Evolutionary conservation across 2,797 vertebrate species (phyloP).

Genomic region (Tenualosa thibaudeaui): DNA sequence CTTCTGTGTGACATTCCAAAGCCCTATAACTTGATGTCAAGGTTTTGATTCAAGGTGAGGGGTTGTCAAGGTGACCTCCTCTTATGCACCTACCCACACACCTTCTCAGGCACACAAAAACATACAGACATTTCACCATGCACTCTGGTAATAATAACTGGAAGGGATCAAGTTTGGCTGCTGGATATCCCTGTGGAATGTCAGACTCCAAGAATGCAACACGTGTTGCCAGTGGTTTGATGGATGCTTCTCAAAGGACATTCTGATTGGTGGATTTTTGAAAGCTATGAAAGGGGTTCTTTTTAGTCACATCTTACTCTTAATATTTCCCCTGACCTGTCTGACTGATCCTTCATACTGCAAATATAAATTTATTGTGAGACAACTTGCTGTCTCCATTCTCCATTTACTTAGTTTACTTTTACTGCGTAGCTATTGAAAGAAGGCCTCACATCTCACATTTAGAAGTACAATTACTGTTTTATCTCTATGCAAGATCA

Average conservation of each 20-base stretch:
- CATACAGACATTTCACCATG: background rate
- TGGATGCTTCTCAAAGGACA: background rate
- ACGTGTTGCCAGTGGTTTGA: background rate
- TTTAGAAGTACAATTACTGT: background rate
- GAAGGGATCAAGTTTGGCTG: background rate
- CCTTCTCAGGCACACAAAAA: background rate
- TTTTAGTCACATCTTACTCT: background rate
- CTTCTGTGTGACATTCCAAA: background rate
- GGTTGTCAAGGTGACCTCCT: background rate
- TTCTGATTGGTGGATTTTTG: background rate
- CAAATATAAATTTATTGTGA: background rate
- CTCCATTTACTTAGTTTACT: background rate
- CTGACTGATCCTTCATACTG: background rate
- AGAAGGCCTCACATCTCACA: background rate
- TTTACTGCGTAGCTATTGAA: background rate
- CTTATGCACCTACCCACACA: background rate
- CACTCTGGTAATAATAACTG: background rate
- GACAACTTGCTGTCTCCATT: background rate
- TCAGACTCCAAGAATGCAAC: background rate
- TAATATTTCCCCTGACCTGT: background rate
- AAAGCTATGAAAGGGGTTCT: background rate
- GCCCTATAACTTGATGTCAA: background rate
- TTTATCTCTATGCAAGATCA: background rate
- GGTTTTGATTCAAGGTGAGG: background rate
- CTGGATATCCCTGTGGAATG: background rate